A percentile compares a stretch with the other conserved stretches of the same genome.
phyloP scores from a whole-genome alignment of 2,797 vertebrate species.

The Malacoraja senta region DNA sequence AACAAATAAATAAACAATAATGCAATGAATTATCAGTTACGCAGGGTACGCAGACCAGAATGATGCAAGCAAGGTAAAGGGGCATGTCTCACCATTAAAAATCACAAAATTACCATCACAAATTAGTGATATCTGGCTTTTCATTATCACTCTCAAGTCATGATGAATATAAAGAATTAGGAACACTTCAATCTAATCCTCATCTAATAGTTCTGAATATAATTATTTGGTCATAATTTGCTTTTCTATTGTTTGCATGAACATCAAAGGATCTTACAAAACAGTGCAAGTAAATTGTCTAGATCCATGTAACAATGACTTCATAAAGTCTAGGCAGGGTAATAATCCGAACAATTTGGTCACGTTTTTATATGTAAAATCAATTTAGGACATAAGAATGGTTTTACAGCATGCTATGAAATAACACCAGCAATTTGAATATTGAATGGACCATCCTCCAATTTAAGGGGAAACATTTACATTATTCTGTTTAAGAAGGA shows the following conservation, averaged over 20 bases:
- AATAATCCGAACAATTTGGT: background rate
- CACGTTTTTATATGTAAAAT: background rate
- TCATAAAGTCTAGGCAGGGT: too few species aligned
- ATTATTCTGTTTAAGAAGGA: background rate
- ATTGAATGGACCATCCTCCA: background rate
- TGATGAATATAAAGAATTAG: background rate
- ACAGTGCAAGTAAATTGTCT: background rate
- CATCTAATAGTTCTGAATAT: background rate
- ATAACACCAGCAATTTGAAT: too few species aligned
- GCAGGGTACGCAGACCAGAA: too few species aligned
- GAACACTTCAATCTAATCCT: background rate
- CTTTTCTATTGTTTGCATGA: background rate
- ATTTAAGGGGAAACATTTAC: background rate
- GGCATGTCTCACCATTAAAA: background rate
- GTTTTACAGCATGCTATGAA: background rate
- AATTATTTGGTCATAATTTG: background rate
- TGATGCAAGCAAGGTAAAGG: too few species aligned
- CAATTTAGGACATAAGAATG: background rate
- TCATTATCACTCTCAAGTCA: background rate
- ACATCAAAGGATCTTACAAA: background rate
- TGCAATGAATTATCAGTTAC: too few species aligned
- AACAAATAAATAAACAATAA: too few species aligned
- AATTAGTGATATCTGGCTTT: background rate
- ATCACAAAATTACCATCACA: background rate
- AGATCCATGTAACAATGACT: background rate